Base-by-base conservation (phyloP, 2,888 invertebrate species). In the Platynereis dumerilii region DNA sequence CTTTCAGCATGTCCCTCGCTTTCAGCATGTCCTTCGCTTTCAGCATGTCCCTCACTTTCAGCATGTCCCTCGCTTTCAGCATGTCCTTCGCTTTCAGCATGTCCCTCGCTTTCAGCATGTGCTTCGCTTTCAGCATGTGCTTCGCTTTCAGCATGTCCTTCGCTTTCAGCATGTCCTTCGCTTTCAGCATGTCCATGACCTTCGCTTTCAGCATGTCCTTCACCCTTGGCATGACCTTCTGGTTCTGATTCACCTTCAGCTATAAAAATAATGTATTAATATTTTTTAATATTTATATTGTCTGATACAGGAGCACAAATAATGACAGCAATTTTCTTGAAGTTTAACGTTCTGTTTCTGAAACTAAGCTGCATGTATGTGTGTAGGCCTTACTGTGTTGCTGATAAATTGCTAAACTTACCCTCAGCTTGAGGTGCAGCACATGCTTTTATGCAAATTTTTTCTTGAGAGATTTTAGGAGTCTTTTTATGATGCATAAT, bases 361-460 rank as follows among this genome's bases (percentile, higher is more conserved):
- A n/a, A n/a, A n/a, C n/a, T n/a, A n/a, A n/a, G n/a, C n/a, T n/a
- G n/a, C n/a, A n/a, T n/a, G n/a, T n/a, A n/a, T n/a, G n/a, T n/a
- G n/a, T n/a, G n/a, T n/a, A n/a, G n/a, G n/a, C n/a, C n/a, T n/a
- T n/a, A n/a, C n/a, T n/a, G n/a, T n/a, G n/a, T n/a, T n/a, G n/a
- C n/a, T n/a, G n/a, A n/a, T n/a, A n/a, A n/a, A n/a, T n/a, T n/a
- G n/a, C n/a, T n/a, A n/a, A n/a, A n/a, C n/a, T n/a, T n/a, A n/a
- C n/a, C n/a, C n/a, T n/a, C n/a, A n/a, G n/a, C n/a, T n/a, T n/a
- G n/a, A n/a, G n/a, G n/a, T n/a, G n/a, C n/a, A n/a, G n/a, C n/a
- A n/a, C 34, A 34, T 34, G 34, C 34, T 34, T 5, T 34, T 2
- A 61, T 42, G 27, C 61, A 61, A 27, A 55, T 55, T n/a, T 61